Conservation (phyloP, 2,888 invertebrate genomes). For the Troides helena region DNA sequence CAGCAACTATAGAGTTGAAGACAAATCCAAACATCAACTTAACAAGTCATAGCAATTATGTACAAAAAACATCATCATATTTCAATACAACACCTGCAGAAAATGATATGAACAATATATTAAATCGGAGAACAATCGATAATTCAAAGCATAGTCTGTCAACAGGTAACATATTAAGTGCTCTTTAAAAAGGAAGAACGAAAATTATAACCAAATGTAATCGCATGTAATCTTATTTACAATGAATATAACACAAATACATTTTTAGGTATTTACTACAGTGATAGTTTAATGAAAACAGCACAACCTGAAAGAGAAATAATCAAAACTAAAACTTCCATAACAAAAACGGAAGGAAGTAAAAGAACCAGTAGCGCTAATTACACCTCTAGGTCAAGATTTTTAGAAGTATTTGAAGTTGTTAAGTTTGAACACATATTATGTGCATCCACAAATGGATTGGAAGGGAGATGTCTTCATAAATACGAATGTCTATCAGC, state of each 20-base stretch:
- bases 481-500: slow-evolving; percentile 82
- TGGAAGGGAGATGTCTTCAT: slow-evolving; percentile 86
- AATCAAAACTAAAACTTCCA: slow-evolving; percentile 35
- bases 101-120: not conserved
- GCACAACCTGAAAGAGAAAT: slow-evolving; percentile 41
- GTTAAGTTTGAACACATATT: slow-evolving; percentile 84
- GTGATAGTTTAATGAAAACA: not conserved
- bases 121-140: no score
- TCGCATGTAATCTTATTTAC: no score
- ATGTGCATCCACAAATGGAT: slow-evolving; percentile 78
- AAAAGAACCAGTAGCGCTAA: slow-evolving; percentile 21
- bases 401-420: slow-evolving; percentile 85
- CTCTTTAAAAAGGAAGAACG: no score
- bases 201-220: no score
- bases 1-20: slow-evolving; percentile 38
- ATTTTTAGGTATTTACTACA: not conserved
- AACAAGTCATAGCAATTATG: not conserved
- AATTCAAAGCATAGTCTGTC: no score
- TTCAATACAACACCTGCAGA: not conserved
- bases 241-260: no score
- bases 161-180: no score
- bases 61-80: not conserved
- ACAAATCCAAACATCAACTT: slow-evolving; percentile 30
- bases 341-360: slow-evolving; percentile 27
- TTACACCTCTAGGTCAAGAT: slow-evolving; percentile 48